Base-by-base conservation (phyloP, 2,113 vertebrate species). In the Macheiramphus alcinus region DNA sequence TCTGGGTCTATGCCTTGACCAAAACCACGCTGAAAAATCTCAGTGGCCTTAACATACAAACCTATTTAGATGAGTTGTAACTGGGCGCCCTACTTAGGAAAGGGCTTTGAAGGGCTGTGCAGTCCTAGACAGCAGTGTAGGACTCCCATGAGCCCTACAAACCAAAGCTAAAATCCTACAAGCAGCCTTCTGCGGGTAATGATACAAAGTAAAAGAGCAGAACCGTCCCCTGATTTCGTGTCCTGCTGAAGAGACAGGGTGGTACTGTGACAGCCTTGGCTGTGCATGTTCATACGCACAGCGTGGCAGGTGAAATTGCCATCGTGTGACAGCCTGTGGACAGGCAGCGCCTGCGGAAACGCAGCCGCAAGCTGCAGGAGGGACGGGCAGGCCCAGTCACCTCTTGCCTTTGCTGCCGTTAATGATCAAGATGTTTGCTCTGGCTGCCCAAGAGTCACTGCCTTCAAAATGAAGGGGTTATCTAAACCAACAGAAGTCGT, bases 11-110 rank as follows among this genome's bases (percentile, higher is more conserved):
- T 2, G 3, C 45, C n/a, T 85, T 95, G 58, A 82, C 65, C 40
- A 52, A 75, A 93, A 48, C 22, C 62, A 32, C 0, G 0, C 43
- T 42, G 63, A 66, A 80, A 95, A 96, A 79, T 95, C 96, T 97
- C 95, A 63, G 67, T 78, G 91, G 91, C 70, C 85, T 86, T 96
- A 97, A 78, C 91, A 90, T 31, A 91, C 63, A 96, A 95, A 95
- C 91, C 93, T 86, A 88, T 91, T 95, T 97, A 83, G n/a, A 52
- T 34, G 42, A 76, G 59, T 43, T 59, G 10, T 80, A 91, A 71
- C 59, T 86, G 74, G 55, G 68, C 14, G 82, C 43, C 79, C 93
- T 93, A 86, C 81, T 95, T 94, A 96, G 17, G 27, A 82, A 66
- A 8, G 11, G 63, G 52, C 1, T 87, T 93, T 85, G 66, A 68